Conservation (phyloP, 2,797 vertebrate genomes). For the Ptychadena robeensis region DNA sequence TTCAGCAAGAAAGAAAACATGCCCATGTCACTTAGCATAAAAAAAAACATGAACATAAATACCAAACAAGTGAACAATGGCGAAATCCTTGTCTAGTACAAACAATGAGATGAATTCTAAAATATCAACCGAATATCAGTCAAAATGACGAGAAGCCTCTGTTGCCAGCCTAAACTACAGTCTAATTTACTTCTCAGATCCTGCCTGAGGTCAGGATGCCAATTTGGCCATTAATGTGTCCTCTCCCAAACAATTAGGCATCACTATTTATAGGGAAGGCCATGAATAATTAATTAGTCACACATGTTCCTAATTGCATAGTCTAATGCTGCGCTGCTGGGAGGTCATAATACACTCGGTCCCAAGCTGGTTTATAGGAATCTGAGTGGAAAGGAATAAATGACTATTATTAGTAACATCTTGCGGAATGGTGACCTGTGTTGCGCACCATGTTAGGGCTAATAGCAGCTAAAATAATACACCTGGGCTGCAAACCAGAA, state of each 20-base stretch:
- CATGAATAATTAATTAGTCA: conserved; percentile 8
- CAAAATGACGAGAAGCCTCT: too few relatives aligned
- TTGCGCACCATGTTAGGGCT: background rate
- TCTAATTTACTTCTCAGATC: background rate
- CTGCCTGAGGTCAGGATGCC: background rate
- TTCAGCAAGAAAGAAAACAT: too few relatives aligned
- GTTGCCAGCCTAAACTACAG: too few relatives aligned
- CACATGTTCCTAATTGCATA: conserved; percentile 13
- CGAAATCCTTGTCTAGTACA: too few relatives aligned
- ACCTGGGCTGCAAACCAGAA: too few relatives aligned
- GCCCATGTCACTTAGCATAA: too few relatives aligned
- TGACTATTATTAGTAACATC: conserved; percentile 30
- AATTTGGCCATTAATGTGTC: conserved; percentile 21
- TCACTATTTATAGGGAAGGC: conserved; percentile 32
- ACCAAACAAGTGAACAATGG: too few relatives aligned
- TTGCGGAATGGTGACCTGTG: background rate
- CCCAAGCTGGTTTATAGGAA: conserved; percentile 2
- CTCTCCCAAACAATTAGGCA: conserved; percentile 19
- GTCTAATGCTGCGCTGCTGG: conserved; percentile 4
- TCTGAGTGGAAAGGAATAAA: conserved; percentile 8
- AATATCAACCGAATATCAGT: too few relatives aligned
- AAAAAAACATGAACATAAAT: too few relatives aligned
- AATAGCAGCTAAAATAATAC: background rate
- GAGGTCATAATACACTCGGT: background rate
- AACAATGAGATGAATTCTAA: too few relatives aligned